Conservation (phyloP, 2,888 invertebrate species). For the Malthinus flaveolus region DNA sequence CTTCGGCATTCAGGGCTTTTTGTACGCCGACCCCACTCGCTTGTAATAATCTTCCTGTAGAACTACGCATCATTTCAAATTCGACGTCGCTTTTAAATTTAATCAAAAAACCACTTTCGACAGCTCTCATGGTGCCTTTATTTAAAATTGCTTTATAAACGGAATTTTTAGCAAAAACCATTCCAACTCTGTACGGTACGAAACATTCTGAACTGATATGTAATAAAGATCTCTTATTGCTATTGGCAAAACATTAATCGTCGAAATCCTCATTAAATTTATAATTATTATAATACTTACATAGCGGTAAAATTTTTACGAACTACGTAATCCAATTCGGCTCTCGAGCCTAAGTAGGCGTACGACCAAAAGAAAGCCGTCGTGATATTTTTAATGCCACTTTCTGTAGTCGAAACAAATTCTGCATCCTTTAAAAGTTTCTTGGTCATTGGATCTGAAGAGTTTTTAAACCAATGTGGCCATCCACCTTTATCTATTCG, state of each 20-base stretch:
- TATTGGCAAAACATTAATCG: slow-evolving; percentile 32
- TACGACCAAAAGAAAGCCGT: slow-evolving; percentile 78
- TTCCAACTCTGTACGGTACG: slow-evolving; percentile 69
- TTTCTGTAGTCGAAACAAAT: slow-evolving; percentile 65
- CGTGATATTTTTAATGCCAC: slow-evolving; percentile 74
- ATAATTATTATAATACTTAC: slow-evolving; percentile 2
- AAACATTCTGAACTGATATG: slow-evolving; percentile 78
- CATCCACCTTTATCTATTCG: slow-evolving; percentile 72
- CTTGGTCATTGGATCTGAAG: slow-evolving; percentile 65
- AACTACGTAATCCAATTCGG: slow-evolving; percentile 73
- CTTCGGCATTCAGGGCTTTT: slow-evolving; percentile 60
- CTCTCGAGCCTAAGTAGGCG: slow-evolving; percentile 73
- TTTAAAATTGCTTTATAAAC: slow-evolving; percentile 66
- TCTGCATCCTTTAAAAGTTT: slow-evolving; percentile 69
- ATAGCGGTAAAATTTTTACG: slow-evolving; percentile 69
- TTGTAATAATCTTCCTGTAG: slow-evolving; percentile 62
- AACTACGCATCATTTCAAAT: slow-evolving; percentile 70
- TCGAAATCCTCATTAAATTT: not conserved
- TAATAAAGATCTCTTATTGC: slow-evolving; percentile 64
- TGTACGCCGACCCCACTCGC: slow-evolving; percentile 55
- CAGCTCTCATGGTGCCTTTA: slow-evolving; percentile 61
- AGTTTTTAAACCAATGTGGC: slow-evolving; percentile 73
- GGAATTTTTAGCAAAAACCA: slow-evolving; percentile 67
- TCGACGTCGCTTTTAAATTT: slow-evolving; percentile 73
- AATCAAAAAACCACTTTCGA: slow-evolving; percentile 68